Base-by-base conservation (phyloP, 2,888 invertebrate species). In the Drosophila lutescens region DNA sequence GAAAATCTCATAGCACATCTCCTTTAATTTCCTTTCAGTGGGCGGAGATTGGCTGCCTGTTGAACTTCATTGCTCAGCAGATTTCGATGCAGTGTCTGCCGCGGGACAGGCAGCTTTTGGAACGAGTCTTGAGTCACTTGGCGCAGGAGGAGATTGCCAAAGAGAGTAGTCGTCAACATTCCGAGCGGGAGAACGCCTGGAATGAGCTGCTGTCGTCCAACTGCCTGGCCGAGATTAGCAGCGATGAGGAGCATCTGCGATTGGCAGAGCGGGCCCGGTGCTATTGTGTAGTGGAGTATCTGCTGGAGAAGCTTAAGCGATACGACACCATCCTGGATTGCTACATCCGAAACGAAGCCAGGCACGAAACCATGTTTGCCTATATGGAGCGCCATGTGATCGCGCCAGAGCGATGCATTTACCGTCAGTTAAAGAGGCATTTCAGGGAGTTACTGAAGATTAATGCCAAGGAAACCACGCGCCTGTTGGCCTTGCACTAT, bases 121-220 rank as follows among this genome's bases (percentile, higher is more conserved):
- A 95, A 75, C 92, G 92, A 36, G 93, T 94, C 0, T 93, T 96
- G 76, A 94, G 94, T 77, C 94, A 95, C 91, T 93, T 95, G 63
- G 88, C 90, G 5, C 94, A 93, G 88, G 91, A 92, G 61, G 60
- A 88, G 86, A 90, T 92, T 20, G 85, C 89, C 30, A 90, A 91
- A 43, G 92, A 92, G 78, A 90, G 88, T 36, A 63, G 84, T 1
- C 91, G 94, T 1, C 93, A 94, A 80, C 94, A 94, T 75, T 94
- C 94, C 67, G 96, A 96, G 90, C 92, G 96, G 40, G 96, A 97
- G 89, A 95, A 95, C 86, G 95, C 96, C 2, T 93, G 96, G 92
- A 91, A 96, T 53, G 96, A 96, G 87, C 91, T 96, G 34, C 91
- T 96, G 12, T 92, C 93, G n/a, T 93, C 94, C 66, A 93, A 95